Base-by-base conservation (phyloP, 2,888 invertebrate genomes). In the Brenthis ino region DNA sequence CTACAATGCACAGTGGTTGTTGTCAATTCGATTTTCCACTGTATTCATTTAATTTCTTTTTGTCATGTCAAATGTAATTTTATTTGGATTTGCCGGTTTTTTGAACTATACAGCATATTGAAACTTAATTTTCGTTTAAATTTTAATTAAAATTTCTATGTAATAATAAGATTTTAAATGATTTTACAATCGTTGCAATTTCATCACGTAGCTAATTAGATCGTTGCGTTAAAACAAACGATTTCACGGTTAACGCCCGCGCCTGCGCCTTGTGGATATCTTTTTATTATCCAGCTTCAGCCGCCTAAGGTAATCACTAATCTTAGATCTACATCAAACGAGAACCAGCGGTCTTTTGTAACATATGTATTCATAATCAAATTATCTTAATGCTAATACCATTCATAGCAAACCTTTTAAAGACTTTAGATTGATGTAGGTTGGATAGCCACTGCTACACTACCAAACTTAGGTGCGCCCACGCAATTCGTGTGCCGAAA, bases 331-430 rank as follows among this genome's bases (percentile, higher is more conserved):
- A 20, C 56, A 72, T 72, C 70, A 33, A 67, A 57, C 13, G 50
- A 64, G 56, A 65, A 54, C 24, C 24, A 64, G n/a, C 37, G 16
- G 63, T 66, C 64, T 68, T 66, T 68, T 70, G 60, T 68, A 64
- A 64, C 64, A 58, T 68, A 64, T 64, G 65, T 68, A 68, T 68
- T 70, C 68, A 68, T 70, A 72, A 70, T 61, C 67, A 70, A 65
- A 70, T 65, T 68, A 70, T 61, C 70, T 68, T 60, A 68, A 72
- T 68, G 64, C 33, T 70, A 69, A 72, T 70, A 57, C 50, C 47
- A 47, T 53, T 64, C 74, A 68, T 65, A 70, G 70, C 70, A 71
- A 67, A 60, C 73, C 72, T 57, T 73, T 67, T 73, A 60, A 64
- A 72, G 70, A 56, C 37, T 65, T 67, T 65, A 50, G 65, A 51